These are phyloP conservation scores for Neodontobutis hainanensis DNA, from an alignment of 2,113 vertebrate species.

Conservation along the genomic window DNA sequence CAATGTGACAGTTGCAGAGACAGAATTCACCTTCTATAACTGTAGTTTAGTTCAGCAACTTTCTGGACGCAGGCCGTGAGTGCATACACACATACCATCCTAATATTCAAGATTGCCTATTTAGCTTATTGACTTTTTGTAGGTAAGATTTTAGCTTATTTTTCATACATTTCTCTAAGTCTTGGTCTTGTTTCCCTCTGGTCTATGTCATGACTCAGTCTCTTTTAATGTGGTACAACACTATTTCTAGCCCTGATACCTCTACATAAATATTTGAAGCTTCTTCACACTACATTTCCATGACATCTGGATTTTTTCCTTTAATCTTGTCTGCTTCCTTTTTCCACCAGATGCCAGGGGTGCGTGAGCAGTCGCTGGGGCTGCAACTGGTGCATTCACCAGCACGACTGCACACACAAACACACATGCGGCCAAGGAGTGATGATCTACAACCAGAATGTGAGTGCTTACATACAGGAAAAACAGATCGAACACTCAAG, in stretches of 20 bases:
- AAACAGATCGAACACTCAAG: background rate
- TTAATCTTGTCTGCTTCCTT: background rate
- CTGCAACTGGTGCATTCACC: constrained; percentile 95
- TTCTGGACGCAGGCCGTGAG: constrained; percentile 89
- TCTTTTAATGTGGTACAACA: background rate
- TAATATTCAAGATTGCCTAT: too few species aligned
- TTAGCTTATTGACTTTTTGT: too few species aligned
- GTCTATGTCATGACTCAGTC: too few species aligned
- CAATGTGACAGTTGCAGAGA: constrained; percentile 83
- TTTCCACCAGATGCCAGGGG: constrained; percentile 85
- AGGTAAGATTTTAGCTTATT: too few species aligned
- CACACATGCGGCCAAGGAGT: constrained; percentile 83
- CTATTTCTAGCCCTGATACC: background rate
- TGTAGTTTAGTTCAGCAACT: constrained; percentile 86
- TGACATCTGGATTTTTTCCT: background rate
- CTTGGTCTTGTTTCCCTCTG: too few species aligned
- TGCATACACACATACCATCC: constrained; percentile 13
- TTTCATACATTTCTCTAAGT: too few species aligned
- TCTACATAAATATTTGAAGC: background rate
- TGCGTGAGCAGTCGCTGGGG: constrained; percentile 94
- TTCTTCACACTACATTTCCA: background rate
- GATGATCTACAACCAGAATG: constrained; percentile 88
- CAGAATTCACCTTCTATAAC: constrained; percentile 91
- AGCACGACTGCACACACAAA: constrained; percentile 91
- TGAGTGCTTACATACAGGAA: constrained; percentile 62